Percentiles rank a stretch among this genome's conserved stretches.
Evolutionary conservation across 2,797 vertebrate species (phyloP).

Genomic region (Gymnoscopelus braueri): DNA sequence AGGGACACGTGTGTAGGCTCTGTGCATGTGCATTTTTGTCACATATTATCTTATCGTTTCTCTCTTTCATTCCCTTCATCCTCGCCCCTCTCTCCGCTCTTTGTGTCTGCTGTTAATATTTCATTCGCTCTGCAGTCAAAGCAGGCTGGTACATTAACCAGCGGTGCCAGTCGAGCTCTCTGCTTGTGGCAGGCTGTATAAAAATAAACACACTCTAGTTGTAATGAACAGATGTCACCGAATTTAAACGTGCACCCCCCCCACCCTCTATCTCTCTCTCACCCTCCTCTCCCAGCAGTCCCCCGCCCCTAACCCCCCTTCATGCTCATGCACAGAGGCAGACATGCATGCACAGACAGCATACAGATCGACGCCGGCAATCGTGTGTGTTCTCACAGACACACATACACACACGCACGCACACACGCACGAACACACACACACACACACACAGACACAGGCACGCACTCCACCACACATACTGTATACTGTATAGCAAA

Average conservation of each 20-base stretch:
- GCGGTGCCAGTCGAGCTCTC: constrained; percentile 79
- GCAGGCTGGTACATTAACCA: constrained; percentile 79
- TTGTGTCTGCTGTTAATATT: constrained; percentile 75
- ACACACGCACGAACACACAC: constrained; percentile 13
- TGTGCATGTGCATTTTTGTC: constrained; percentile 57
- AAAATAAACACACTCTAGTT: constrained; percentile 90
- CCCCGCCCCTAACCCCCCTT: constrained; percentile 25
- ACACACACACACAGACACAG: constrained; percentile 18
- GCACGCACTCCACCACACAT: constrained; percentile 24
- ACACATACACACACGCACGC: not conserved
- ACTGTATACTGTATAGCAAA: not conserved
- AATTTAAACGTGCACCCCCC: constrained; percentile 89
- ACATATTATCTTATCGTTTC: constrained; percentile 67
- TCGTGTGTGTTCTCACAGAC: constrained; percentile 4
- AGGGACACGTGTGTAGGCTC: constrained; percentile 24
- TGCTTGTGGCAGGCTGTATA: constrained; percentile 92
- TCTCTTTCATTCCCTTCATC: constrained; percentile 54
- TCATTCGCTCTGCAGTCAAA: constrained; percentile 70
- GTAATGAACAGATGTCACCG: constrained; percentile 98
- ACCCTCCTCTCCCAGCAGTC: constrained; percentile 63
- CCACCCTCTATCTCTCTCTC: constrained; percentile 66
- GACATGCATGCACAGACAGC: constrained; percentile 55
- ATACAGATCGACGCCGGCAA: constrained; percentile 38
- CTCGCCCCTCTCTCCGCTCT: constrained; percentile 55
- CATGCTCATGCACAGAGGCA: constrained; percentile 59